Evolutionary conservation across 2,888 invertebrate species (phyloP), one percentile per base, ranked within the genome.

Genomic region (Caenorhabditis uteleia): DNA sequence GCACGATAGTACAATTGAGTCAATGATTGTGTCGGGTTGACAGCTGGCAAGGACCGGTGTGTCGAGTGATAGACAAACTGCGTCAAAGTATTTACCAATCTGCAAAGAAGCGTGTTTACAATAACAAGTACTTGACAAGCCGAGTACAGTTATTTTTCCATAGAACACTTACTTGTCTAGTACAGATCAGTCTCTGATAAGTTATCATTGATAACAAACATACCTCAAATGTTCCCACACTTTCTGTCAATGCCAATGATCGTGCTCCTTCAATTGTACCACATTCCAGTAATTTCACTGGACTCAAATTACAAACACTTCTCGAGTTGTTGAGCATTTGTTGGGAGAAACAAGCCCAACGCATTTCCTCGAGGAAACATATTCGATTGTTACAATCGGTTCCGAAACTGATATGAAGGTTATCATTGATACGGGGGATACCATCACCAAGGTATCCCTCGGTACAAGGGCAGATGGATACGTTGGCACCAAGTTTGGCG

Each of bases 401-500:
- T 12, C 82, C 82, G n/a, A 82, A 69, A 26, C 74, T 77, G 39
- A 82, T 44, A 10, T 53, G 57, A 23, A 74, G 59, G 21, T 49
- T 47, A 23, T 68, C 70, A 31, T 43, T 65, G 40, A 81, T 44
- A 18, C 48, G 36, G 1, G 81, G 81, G 7, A 82, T 71, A 2
- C 81, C 81, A 48, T 81, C 81, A 2, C 81, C 81, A 6, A 81
- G 61, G 39, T 79, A 82, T n/a, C 80, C 77, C 69, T 82, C 82
- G 2, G 82, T 82, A 34, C 72, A 65, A 1, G 82, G 79, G 47
- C 80, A 80, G 23, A 82, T 66, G 12, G 78, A 74, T 10, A 82
- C 61, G 57, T 80, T 79, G 14, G 68, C 76, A 8, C 68, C 71
- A 23, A 58, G 34, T 16, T 58, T 54, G 7, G 75, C 39, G 39